These are phyloP conservation scores for Sebastes reedi DNA, from an alignment of 2,797 vertebrate genomes.

Conservation along the genomic window DNA sequence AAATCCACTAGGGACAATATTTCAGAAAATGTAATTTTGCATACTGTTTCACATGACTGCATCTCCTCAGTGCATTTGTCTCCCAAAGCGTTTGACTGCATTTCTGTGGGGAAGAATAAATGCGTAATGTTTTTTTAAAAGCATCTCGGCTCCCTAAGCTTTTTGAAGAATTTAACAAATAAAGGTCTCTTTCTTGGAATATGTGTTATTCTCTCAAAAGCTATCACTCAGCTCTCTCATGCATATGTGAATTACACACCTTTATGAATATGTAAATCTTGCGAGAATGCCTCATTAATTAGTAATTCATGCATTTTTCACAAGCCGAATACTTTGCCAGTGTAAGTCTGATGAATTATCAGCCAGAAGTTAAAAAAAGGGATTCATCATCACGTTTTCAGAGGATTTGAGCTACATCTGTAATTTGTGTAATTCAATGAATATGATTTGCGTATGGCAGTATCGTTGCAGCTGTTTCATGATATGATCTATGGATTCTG, in stretches of 20 bases:
- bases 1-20: conserved; percentile 82
- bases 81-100: conserved; percentile 82
- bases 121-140: conserved; percentile 81
- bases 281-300: conserved; percentile 88
- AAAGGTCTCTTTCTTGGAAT: conserved; percentile 76
- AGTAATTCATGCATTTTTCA: conserved; percentile 89
- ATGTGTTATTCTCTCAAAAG: conserved; percentile 80
- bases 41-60: conserved; percentile 86
- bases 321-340: conserved; percentile 80
- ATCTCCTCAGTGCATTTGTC: conserved; percentile 83
- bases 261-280: conserved; percentile 89
- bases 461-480: conserved; percentile 66
- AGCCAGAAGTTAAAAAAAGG: conserved; percentile 74
- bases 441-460: conserved; percentile 64
- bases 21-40: conserved; percentile 87
- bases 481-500: conserved; percentile 63
- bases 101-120: conserved; percentile 85
- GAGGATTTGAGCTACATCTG: conserved; percentile 78
- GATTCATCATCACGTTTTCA: conserved; percentile 83
- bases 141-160: conserved; percentile 75
- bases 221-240: conserved; percentile 83
- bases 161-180: conserved; percentile 82
- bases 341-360: conserved; percentile 82
- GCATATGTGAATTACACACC: conserved; percentile 87
- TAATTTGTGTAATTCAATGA: conserved; percentile 79